phyloP scores from a whole-genome alignment of 2,797 vertebrate species.

The Squalus acanthias region DNA sequence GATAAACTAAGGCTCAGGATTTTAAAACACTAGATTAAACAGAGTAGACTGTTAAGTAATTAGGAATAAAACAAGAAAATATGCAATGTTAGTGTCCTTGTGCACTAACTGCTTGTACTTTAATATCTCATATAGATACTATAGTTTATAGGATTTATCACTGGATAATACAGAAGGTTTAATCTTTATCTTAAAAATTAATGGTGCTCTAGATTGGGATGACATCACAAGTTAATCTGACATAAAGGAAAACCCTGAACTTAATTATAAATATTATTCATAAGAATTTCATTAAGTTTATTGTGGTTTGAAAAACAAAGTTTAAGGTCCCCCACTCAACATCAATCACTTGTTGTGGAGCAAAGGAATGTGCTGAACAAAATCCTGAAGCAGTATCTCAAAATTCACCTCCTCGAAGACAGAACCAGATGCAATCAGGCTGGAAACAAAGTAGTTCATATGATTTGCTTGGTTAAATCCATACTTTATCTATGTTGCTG shows the following conservation, averaged over 20 bases:
- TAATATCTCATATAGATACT: too few species aligned
- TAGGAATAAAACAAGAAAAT: too few species aligned
- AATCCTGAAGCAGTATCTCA: background rate
- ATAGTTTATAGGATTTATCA: too few species aligned
- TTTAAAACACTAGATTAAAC: too few species aligned
- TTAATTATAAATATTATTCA: background rate
- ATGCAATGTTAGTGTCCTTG: too few species aligned
- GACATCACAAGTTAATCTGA: background rate
- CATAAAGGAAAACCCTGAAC: background rate
- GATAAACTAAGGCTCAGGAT: too few species aligned
- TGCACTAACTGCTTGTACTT: too few species aligned
- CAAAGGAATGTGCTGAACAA: background rate
- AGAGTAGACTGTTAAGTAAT: too few species aligned
- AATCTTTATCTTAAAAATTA: background rate
- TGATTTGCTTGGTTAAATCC: constrained; percentile 2
- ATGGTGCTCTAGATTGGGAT: background rate
- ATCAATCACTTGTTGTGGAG: background rate
- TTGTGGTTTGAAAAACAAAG: background rate
- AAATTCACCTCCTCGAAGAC: background rate
- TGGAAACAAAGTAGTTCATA: background rate
- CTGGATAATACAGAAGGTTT: background rate
- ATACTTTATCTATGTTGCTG: background rate
- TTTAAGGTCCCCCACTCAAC: background rate
- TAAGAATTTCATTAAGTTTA: background rate
- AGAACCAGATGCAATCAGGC: constrained; percentile 16